Percentiles rank a stretch among this genome's conserved stretches.
Conservation (phyloP, 2,888 invertebrate genomes). For the Agelastica alni region DNA sequence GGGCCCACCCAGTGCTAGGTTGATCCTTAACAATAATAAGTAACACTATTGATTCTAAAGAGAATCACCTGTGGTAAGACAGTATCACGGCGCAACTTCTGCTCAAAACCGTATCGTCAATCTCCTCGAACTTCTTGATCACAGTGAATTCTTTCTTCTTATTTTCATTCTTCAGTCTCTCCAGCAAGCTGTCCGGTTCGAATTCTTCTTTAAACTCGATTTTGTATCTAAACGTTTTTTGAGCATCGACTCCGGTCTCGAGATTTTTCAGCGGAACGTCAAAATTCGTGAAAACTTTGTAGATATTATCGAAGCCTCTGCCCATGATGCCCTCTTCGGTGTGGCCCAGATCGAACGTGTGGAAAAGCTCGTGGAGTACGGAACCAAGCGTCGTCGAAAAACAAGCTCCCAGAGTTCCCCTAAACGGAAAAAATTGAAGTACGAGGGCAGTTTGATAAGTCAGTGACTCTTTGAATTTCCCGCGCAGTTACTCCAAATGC, state of each 20-base stretch:
- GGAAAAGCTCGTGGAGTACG: slow-evolving; percentile 90
- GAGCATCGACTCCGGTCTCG: slow-evolving; percentile 17
- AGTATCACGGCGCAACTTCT: slow-evolving; percentile 69
- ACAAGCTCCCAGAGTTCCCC: slow-evolving; percentile 84
- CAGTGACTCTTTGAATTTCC: no score
- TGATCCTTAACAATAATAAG: no score
- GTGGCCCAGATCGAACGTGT: slow-evolving; percentile 93
- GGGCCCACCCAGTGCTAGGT: no score
- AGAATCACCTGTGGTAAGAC: slow-evolving; percentile 66
- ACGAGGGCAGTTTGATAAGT: no score
- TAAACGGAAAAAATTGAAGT: no score
- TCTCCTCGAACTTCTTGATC: slow-evolving; percentile 40
- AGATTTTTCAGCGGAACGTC: slow-evolving; percentile 11
- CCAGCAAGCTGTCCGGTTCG: slow-evolving; percentile 37
- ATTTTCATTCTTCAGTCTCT: slow-evolving; percentile 35
- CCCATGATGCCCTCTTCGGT: slow-evolving; percentile 92
- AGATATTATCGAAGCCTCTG: slow-evolving; percentile 82
- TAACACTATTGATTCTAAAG: not conserved
- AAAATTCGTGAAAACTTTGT: slow-evolving; percentile 68
- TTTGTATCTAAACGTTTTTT: slow-evolving; percentile 33
- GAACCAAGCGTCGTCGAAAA: slow-evolving; percentile 90
- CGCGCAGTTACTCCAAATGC: no score
- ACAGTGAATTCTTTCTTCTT: slow-evolving; percentile 42
- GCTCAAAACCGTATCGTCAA: slow-evolving; percentile 66
- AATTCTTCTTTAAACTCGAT: slow-evolving; percentile 47